Evolutionary conservation across 2,113 vertebrate species (phyloP), one percentile per base, ranked within the genome.

Genomic region (Labeo catla): DNA sequence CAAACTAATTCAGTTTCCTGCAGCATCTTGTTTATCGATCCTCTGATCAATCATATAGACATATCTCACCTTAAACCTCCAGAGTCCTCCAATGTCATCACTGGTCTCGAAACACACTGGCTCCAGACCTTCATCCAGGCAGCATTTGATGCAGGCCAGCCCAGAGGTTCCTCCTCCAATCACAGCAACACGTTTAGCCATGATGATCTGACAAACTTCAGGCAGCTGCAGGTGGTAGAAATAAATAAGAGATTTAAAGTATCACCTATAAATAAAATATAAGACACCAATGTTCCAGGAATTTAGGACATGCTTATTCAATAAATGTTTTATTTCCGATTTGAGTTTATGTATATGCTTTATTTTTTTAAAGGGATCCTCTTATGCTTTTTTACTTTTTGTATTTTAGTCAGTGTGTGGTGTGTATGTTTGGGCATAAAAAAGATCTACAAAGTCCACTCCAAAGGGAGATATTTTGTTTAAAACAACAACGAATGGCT

Each of bases 31-130:
- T 12, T 47, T 47, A 28, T 13, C 12, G 23, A 28, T 65, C 23
- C 10, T 74, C 19, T 74, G 28, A 28, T 28, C 2, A 28, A 28
- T 54, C n/a, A 16, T 54, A 8, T 9, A 43, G 39, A 63, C 15
- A 85, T 15, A 47, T 61, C 45, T 81, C 68, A 97, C 97, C 88
- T 94, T 92, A 90, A 96, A 98, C 88, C 93, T 94, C 97, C 98
- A 99, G 4, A 99, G 84, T 12, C 98, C 97, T 0, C 97, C 97
- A 12, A 97, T 96, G 93, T 95, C 88, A 85, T 87, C 45, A 21
- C 78, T 87, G 83, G 94, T 95, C 83, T 99, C 97, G 0, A 96
- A 99, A 93, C 97, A 99, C 85, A 94, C 96, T 5, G 97, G 97
- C 86, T 96, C 95, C 91, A 98, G 93, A 11, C 94, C 95, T 79